Base-by-base conservation (phyloP, 2,797 vertebrate genomes). In the Scolopax bukidnonensis region DNA sequence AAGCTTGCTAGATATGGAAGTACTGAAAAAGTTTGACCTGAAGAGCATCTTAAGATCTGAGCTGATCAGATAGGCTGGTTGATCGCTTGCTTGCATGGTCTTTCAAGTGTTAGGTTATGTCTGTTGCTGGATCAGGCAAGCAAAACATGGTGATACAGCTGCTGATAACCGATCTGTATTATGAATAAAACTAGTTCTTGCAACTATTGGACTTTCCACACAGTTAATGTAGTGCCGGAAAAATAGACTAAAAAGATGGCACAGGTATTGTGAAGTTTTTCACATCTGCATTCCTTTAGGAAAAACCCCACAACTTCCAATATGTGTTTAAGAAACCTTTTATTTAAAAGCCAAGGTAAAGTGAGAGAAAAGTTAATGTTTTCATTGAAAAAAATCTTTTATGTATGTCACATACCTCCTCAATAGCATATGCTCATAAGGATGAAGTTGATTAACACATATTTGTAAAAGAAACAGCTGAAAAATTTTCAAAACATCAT, bases 21-120 rank as follows among this genome's bases (percentile, higher is more conserved):
- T 16, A 68, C 63, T 93, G 85, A 79, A 70, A 89, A 71, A 76
- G 76, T 89, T 82, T 90, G 84, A 96, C 84, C 63, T 93, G 81
- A 92, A 60, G 85, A 93, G 47, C 51, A 67, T 94, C 69, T 78
- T 93, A 73, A 92, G 54, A 91, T 85, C 69, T 93, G 33, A 77
- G 81, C 54, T 75, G 80, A 86, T 80, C 53, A 64, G 67, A 48
- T 79, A 43, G 17, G 32, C 30, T 94, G 2, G 19, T 61, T 79
- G 38, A 27, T 81, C 1, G 0, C 30, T 91, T 86, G 27, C 36
- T 94, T 95, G 50, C 32, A 16, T 59, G 21, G 16, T 57, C 33
- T 84, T 89, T 91, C 16, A 38, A 38, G 25, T 68, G 53, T 84
- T 93, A 77, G 67, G 7, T 84, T 80, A 53, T 90, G 33, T 16